Conservation (phyloP, 2,113 vertebrate genomes). For the Lagenorhynchus albirostris region DNA sequence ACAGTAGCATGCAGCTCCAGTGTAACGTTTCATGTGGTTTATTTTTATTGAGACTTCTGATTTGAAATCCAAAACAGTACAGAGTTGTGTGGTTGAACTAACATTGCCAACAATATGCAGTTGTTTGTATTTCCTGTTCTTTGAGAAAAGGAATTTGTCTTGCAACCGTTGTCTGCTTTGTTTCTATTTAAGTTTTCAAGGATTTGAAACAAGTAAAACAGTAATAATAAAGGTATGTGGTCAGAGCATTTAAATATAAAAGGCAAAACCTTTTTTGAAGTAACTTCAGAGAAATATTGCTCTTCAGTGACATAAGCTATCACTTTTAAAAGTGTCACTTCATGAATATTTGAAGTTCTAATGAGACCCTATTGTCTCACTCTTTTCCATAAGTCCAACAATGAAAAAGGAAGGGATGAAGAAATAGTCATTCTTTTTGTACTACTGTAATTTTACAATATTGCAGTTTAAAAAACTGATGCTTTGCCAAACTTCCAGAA, state of each 20-base stretch:
- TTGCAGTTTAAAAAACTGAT: background rate
- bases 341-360: constrained; percentile 10
- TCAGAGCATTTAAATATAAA: constrained; percentile 25
- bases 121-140: constrained; percentile 12
- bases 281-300: background rate
- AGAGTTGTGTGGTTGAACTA: background rate
- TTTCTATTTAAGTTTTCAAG: constrained; percentile 12
- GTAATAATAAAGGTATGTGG: background rate
- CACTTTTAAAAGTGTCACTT: constrained; percentile 34
- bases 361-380: background rate
- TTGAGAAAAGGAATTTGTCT: background rate
- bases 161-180: background rate
- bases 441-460: background rate
- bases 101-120: background rate
- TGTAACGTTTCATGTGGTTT: background rate
- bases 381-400: background rate
- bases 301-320: background rate
- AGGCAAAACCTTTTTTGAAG: background rate
- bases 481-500: constrained; percentile 4
- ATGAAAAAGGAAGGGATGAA: background rate
- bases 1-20: rapidly evolving
- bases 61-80: constrained; percentile 6
- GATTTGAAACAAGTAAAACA: background rate
- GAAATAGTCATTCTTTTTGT: background rate
- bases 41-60: constrained; percentile 11